Evolutionary conservation across 1,140 invertebrate genomes (phyloP), one percentile per base, ranked within the genome.

Genomic region (Drosophila obscura): DNA sequence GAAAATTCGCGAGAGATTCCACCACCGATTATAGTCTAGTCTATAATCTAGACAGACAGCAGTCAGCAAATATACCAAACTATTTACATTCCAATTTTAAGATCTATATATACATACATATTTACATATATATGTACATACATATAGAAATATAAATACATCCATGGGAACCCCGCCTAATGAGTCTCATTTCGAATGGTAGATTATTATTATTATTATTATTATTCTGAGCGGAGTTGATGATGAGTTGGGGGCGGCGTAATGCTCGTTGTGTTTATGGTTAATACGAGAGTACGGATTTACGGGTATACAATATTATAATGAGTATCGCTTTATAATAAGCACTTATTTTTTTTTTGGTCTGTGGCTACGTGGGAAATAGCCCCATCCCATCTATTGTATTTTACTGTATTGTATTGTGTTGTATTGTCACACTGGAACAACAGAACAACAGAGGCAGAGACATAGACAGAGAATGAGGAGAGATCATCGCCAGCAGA

Each of bases 261-360:
- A 26, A 44, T 69, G 67, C 67, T 71, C 67, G 69, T 58, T 71
- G 69, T 65, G 65, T 71, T 71, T 71, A 71, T 68, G 67, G 67
- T 39, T 71, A 71, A 71, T 71, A 71, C 50, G 1, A 39, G 35
- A 13, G 35, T 39, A 39, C 4, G 9, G 26, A 28, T 28, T 31
- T 31, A 39, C 4, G 35, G 11, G 4, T 39, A 13, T 39, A 39
- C 11, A 4, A 69, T 71, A 71, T 69, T 71, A 44, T 71, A 71
- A 71, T 71, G 67, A 71, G 67, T 69, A 71, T 71, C 67, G 67
- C 67, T 28, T 71, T 58, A 71, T 71, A 71, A 71, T 71, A 56
- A 45, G 64, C 51, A 69, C 66, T 69, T 26, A 53, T 31, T 22
- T 51, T 31, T 24, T 57, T 24, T 6, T 28, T 28, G 2, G 35